Evolutionary conservation across 2,888 invertebrate species (phyloP).

Genomic region (Lepidochrysops patricia): DNA sequence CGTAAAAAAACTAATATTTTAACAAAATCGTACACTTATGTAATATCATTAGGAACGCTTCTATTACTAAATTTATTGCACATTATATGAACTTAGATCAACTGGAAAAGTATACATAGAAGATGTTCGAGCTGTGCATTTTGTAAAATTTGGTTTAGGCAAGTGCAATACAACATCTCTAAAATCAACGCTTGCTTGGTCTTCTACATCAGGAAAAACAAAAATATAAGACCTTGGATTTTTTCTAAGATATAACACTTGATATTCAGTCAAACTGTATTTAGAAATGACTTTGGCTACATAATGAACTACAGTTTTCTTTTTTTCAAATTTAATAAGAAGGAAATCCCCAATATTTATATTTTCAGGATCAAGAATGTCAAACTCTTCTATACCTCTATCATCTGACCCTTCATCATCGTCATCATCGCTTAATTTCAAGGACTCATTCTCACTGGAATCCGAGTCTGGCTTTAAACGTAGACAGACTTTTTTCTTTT

Average conservation of each 20-base stretch:
- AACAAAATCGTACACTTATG: too few species aligned
- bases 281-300: constrained; percentile 25
- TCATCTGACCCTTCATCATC: constrained; percentile 21
- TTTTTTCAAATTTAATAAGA: constrained; percentile 25
- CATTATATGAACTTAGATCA: constrained; percentile 26
- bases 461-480: constrained; percentile 25
- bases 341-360: constrained; percentile 24
- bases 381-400: constrained; percentile 13
- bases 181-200: constrained; percentile 28
- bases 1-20: constrained; percentile 17
- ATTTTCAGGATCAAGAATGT: constrained; percentile 1
- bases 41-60: too few species aligned
- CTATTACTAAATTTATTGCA: constrained; percentile 23
- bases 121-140: constrained; percentile 28
- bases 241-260: background rate
- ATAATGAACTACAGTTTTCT: constrained; percentile 24
- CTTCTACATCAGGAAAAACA: constrained; percentile 27
- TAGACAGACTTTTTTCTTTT: constrained; percentile 24
- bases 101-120: constrained; percentile 26
- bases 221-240: constrained; percentile 19
- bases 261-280: constrained; percentile 21
- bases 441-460: constrained; percentile 26
- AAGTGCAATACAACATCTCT: constrained; percentile 30
- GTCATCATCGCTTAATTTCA: constrained; percentile 28
- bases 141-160: constrained; percentile 28